Percentiles rank a stretch among this genome's conserved stretches.
Evolutionary conservation across 2,888 invertebrate genomes (phyloP).

Genomic region (Cephus spinipes): DNA sequence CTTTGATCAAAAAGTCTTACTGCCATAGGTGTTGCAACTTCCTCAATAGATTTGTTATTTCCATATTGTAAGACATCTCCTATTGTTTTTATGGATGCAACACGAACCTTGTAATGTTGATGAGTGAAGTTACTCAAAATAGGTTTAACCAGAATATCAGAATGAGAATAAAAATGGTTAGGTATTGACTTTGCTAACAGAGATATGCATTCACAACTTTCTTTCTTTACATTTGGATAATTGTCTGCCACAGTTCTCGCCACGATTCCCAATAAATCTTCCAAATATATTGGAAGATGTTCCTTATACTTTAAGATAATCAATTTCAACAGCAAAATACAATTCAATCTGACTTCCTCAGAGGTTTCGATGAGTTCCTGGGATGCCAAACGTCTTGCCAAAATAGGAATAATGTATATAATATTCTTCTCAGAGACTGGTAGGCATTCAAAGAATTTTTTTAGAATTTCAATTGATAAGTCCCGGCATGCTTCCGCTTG

Average conservation of each 20-base stretch:
- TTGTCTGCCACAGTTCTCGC: conserved; percentile 80
- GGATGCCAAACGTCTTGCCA: conserved; percentile 82
- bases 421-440: conserved; percentile 80
- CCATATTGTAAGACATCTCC: conserved; percentile 75
- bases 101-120: conserved; percentile 85
- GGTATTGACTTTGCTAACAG: conserved; percentile 74
- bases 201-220: conserved; percentile 80
- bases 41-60: conserved; percentile 78
- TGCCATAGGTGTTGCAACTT: conserved; percentile 83
- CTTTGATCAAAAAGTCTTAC: conserved; percentile 89
- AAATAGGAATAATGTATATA: conserved; percentile 79
- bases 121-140: conserved; percentile 80
- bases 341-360: conserved; percentile 85
- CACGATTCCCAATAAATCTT: conserved; percentile 81
- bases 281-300: conserved; percentile 76
- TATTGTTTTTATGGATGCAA: conserved; percentile 79
- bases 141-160: conserved; percentile 80
- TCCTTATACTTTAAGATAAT: conserved; percentile 76
- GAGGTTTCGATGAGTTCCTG: conserved; percentile 78
- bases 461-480: conserved; percentile 70
- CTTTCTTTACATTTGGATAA: conserved; percentile 84
- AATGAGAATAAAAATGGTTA: conserved; percentile 79
- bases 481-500: conserved; percentile 75
- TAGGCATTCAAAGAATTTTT: conserved; percentile 70
- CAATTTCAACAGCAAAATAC: conserved; percentile 75